phyloP scores from a whole-genome alignment of 2,113 vertebrate genomes.

The Helogale parvula region DNA sequence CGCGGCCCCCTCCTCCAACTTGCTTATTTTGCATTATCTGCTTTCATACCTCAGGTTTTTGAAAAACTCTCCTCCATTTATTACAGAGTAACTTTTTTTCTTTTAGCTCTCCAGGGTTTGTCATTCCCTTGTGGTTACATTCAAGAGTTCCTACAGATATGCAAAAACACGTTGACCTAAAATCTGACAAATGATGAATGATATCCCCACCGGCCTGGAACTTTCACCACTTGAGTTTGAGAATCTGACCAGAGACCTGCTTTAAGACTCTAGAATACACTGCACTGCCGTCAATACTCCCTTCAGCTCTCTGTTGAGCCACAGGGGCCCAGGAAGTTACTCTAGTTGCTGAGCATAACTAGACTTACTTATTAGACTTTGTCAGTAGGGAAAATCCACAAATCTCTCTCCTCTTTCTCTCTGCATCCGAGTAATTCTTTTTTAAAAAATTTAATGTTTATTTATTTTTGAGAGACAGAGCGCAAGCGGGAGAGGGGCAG shows the following conservation, averaged over 20 bases:
- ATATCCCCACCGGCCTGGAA: background rate
- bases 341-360: background rate
- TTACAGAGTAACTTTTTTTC: background rate
- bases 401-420: conserved; percentile 34
- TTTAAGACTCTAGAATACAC: background rate
- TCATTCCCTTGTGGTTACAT: background rate
- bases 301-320: background rate
- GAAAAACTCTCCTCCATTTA: background rate
- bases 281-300: background rate
- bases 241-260: background rate
- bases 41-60: background rate
- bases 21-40: background rate
- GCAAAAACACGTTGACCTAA: background rate
- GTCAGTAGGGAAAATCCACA: background rate
- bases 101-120: background rate
- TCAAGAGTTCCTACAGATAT: background rate
- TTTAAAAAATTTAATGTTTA: no score
- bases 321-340: background rate
- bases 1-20: background rate
- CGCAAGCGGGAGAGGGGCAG: no score
- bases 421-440: background rate
- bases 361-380: background rate
- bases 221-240: background rate
- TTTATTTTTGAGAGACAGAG: no score
- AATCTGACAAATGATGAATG: background rate